Base-by-base conservation (phyloP, 2,888 invertebrate genomes). In the Drosophila parthenogenetica region DNA sequence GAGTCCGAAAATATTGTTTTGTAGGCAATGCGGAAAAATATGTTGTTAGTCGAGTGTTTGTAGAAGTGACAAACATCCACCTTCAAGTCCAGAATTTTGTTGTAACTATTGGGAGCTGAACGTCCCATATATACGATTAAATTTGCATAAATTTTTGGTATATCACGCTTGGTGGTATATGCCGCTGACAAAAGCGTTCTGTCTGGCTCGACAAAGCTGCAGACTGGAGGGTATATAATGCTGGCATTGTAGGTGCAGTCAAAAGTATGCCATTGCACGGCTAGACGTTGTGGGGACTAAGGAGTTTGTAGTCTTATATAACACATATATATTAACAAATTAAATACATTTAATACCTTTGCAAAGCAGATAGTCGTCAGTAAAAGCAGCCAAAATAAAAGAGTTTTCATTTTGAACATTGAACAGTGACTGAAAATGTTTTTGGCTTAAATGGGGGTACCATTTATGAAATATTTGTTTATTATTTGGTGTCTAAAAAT, bases 1-100 rank as follows among this genome's bases (percentile, higher is more conserved):
- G 46, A 63, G 7, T 63, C 32, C 37, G 51, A 66, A 0, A 53
- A 32, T 0, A 81, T 46, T 1, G 55, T 64, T 14, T 65, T 69
- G 8, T 22, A 5, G 5, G 22, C 22, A 5, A 5, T 22, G 22
- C 22, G 22, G 22, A 22, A 5, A 22, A 22, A 22, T 22, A 22
- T 22, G 22, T 22, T 22, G 1, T 46, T 16, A 1, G 50, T 14
- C 0, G 49, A 19, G 8, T 51, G 55, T 10, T 54, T 63, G 0
- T 43, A 37, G 13, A 77, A 63, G 16, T 79, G 48, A 5, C 81
- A 80, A 0, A 65, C 5, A 45, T 83, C 62, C 29, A 77, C 19
- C 25, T 62, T 69, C 0, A 80, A 7, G n/a, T 45, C 17, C 1
- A 83, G 1, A 0, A 67, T 46, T n/a, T 45, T 79, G 2, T 49